Conservation (phyloP, 2,888 invertebrate genomes). For the Dicranocentrus wangi region DNA sequence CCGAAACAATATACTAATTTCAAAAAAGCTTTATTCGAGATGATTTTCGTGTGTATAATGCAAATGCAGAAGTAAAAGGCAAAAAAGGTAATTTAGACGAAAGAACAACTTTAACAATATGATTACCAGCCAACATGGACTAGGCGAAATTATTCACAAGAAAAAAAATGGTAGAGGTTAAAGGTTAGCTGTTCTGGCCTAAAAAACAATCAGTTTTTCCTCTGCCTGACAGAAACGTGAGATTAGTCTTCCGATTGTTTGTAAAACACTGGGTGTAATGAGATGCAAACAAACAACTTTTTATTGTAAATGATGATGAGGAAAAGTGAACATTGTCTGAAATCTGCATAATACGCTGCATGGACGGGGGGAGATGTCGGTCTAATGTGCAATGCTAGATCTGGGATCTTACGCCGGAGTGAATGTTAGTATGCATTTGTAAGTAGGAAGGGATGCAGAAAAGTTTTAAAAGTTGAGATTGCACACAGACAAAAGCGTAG, state of each 20-base stretch:
- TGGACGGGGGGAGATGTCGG: no score
- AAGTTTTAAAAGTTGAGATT: not conserved
- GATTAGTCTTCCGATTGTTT: constrained; percentile 45
- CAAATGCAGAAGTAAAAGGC: no score
- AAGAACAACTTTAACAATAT: constrained; percentile 1
- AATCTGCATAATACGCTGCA: no score
- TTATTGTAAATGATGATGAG: constrained; percentile 36
- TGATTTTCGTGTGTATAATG: no score
- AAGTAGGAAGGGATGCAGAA: not conserved
- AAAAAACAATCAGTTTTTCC: constrained; percentile 26
- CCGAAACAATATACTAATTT: no score
- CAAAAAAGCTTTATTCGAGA: no score
- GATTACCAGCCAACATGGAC: not conserved
- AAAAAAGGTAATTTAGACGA: not conserved
- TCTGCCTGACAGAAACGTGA: constrained; percentile 39
- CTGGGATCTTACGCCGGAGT: no score
- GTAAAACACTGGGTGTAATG: constrained; percentile 44
- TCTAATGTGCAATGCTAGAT: no score
- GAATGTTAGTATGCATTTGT: not conserved
- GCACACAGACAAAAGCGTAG: not conserved
- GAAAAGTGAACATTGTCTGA: not conserved
- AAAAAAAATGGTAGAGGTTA: constrained; percentile 15
- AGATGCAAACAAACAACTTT: constrained; percentile 48
- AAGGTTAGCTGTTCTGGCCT: constrained; percentile 35
- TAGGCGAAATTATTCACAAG: not conserved